Conservation (phyloP, 1,140 invertebrate genomes). For the Cotesia glomerata region DNA sequence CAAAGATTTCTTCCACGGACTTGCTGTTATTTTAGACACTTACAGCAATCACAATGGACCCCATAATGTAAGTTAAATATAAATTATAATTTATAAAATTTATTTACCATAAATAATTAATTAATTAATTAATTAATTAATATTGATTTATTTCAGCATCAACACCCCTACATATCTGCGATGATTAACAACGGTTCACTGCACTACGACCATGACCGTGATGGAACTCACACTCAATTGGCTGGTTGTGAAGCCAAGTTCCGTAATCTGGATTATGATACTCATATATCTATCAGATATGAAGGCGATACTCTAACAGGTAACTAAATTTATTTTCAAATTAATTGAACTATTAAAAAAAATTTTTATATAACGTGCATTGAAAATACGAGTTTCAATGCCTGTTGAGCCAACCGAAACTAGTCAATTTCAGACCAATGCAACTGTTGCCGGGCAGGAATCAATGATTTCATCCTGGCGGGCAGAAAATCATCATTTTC, state of each 20-base stretch:
- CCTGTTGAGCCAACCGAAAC: too few species aligned
- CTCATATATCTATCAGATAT: slow-evolving; percentile 89
- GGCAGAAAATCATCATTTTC: too few species aligned
- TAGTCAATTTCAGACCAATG: too few species aligned
- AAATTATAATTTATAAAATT: background rate
- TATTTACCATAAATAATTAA: too few species aligned
- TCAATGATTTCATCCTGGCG: too few species aligned
- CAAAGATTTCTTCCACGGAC: slow-evolving; percentile 89
- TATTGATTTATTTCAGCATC: slow-evolving; percentile 72
- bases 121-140: background rate
- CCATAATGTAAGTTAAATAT: slow-evolving; percentile 79
- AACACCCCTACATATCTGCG: slow-evolving; percentile 97
- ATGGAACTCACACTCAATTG: slow-evolving; percentile 97
- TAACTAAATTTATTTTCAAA: slow-evolving; percentile 57
- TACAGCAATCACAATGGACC: slow-evolving; percentile 99
- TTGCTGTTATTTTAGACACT: slow-evolving; percentile 95
- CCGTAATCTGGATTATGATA: slow-evolving; percentile 91
- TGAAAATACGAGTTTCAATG: too few species aligned
- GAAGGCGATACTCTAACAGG: slow-evolving; percentile 87
- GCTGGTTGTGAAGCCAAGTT: slow-evolving; percentile 94
- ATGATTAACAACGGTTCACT: slow-evolving; percentile 97
- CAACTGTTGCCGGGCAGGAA: too few species aligned
- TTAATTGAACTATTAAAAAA: too few species aligned
- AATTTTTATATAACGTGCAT: too few species aligned
- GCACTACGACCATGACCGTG: slow-evolving; percentile 96